Percentiles rank a stretch among this genome's conserved stretches.
phyloP scores from a whole-genome alignment of 30 jellyfish, hydroid and myxozoan species.

The Aurelia coerulea region DNA sequence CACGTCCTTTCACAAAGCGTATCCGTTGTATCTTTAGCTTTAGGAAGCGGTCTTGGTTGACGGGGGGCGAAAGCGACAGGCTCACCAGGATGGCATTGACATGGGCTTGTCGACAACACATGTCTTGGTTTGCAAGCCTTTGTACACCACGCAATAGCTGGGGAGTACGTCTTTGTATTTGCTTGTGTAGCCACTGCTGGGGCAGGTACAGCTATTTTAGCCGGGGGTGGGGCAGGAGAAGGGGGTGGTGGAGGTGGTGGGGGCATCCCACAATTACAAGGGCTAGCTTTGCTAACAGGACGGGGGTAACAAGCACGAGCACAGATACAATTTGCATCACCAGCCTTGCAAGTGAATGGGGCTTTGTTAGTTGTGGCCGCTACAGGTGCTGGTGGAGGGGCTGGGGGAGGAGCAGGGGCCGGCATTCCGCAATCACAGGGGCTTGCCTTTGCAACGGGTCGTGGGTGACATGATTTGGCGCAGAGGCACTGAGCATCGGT shows the following conservation, averaged over 20 bases:
- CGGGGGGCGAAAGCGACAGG: slow-evolving; percentile 49
- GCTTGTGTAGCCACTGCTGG: slow-evolving; percentile 5
- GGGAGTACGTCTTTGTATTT: slow-evolving; percentile 46
- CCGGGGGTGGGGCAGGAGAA: slow-evolving; percentile 57
- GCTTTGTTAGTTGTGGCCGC: slow-evolving; percentile 23
- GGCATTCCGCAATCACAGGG: slow-evolving; percentile 77
- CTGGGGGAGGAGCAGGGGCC: slow-evolving; percentile 67
- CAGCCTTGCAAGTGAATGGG: slow-evolving; percentile 73
- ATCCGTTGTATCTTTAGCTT: slow-evolving; percentile 43
- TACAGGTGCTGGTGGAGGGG: slow-evolving; percentile 52
- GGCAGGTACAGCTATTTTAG: slow-evolving; percentile 26
- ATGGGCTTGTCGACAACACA: slow-evolving; percentile 78
- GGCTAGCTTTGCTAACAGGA: slow-evolving; percentile 63
- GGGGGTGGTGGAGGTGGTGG: slow-evolving; percentile 41
- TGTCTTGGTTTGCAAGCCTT: slow-evolving; percentile 88
- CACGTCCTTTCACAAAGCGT: slow-evolving; percentile 74
- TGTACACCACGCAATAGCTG: slow-evolving; percentile 84
- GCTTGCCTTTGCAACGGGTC: slow-evolving; percentile 62
- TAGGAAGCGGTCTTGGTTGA: slow-evolving; percentile 46
- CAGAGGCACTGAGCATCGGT: slow-evolving; percentile 78
- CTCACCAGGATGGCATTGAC: slow-evolving; percentile 83
- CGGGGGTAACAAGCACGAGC: slow-evolving; percentile 81
- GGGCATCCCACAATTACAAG: slow-evolving; percentile 80
- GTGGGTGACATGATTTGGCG: slow-evolving; percentile 67
- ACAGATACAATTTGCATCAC: slow-evolving; percentile 78